Percentiles rank a stretch among this genome's conserved stretches.
These are phyloP conservation scores for Erethizon dorsatum DNA, from an alignment of 2,797 vertebrate species.

Conservation along the genomic window DNA sequence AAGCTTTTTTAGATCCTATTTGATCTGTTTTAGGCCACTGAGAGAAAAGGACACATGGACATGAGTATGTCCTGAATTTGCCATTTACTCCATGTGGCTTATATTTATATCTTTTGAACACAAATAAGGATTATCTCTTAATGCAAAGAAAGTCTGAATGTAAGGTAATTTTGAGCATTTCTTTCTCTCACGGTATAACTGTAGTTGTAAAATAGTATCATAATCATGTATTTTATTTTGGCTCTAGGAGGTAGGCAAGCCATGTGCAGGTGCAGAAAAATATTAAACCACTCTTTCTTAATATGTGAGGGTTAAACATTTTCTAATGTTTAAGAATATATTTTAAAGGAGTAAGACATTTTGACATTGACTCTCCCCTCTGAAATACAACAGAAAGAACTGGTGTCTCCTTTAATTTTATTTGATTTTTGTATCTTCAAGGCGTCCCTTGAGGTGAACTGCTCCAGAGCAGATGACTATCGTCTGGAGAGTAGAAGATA, in stretches of 20 bases:
- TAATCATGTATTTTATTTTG: neutral
- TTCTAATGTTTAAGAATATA: neutral
- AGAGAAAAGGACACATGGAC: too few species aligned
- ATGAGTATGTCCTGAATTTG: too few species aligned
- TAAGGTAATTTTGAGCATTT: neutral
- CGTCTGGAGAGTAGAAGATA: neutral
- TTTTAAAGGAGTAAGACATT: neutral
- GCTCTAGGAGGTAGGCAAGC: neutral
- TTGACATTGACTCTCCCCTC: neutral
- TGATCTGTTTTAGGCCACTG: too few species aligned
- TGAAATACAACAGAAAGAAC: neutral
- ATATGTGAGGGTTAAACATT: neutral
- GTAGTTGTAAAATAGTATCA: neutral
- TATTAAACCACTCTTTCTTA: neutral
- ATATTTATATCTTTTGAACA: neutral
- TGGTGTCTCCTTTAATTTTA: neutral
- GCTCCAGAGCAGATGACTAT: neutral
- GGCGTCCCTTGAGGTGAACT: neutral
- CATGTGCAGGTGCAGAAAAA: neutral
- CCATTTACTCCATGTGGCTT: neutral
- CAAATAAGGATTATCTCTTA: neutral
- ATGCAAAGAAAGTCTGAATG: neutral
- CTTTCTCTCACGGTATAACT: neutral
- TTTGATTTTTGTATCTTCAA: neutral
- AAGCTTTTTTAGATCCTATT: too few species aligned